Evolutionary conservation across 2,888 invertebrate genomes (phyloP), one percentile per base, ranked within the genome.

Genomic region (Volucella zonaria): DNA sequence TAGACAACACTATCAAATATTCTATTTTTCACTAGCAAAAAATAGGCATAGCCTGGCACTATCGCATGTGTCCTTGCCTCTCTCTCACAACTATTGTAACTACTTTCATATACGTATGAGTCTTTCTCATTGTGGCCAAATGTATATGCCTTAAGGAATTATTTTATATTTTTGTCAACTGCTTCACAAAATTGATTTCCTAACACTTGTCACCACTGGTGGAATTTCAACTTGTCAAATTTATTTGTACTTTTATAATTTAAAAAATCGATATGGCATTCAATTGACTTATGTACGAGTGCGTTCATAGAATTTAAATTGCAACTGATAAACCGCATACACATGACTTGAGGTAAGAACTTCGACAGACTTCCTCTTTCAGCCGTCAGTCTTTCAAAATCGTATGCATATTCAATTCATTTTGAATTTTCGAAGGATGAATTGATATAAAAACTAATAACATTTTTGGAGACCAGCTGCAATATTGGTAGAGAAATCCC

Each of bases 151-250:
- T 43, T 43, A 71, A 52, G 54, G 59, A 82, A 61, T 71, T 71
- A 54, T 71, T 70, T 81, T 64, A 64, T 67, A 66, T 54, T 76
- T 82, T 71, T 77, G 56, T 82, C 77, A 77, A 73, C 61, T 67
- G 49, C 59, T 77, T 23, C 8, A 67, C 40, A 49, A 18, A 81
- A 82, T 73, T 77, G 77, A 77, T 77, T 77, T 70, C 38, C 54
- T 49, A 66, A 31, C 59, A 66, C 18, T 58, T 58, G 42, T 54
- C n/a, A 43, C 14, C 38, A 11, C 59, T 9, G 14, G 2, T 9
- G 15, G 38, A 12, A 1, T 31, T 8, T 10, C 3, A 42, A 8
- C 10, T 45, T 1, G 42, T 14, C 42, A 23, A 11, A 42, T 58
- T 15, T 31, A 15, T 14, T 18, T 1, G 45, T 18, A 38, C 31